phyloP scores from a whole-genome alignment of 2,113 vertebrate species.

The Neodontobutis hainanensis region DNA sequence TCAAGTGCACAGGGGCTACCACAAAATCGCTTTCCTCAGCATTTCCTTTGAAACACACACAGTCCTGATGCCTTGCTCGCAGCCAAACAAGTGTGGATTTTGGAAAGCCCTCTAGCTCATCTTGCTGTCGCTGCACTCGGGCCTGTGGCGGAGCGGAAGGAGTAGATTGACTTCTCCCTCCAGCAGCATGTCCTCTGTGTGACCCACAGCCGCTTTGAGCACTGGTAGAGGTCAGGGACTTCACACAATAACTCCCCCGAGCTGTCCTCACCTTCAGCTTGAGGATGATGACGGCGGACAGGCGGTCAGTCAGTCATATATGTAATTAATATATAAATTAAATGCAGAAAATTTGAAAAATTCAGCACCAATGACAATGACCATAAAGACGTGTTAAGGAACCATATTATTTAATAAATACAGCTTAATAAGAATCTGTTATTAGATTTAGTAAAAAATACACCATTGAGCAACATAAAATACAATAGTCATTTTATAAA shows the following conservation, averaged over 20 bases:
- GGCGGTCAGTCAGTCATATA: not conserved
- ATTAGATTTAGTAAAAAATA: no score
- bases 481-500: no score
- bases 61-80: constrained; percentile 58
- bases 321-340: not conserved
- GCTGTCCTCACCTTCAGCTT: constrained; percentile 40
- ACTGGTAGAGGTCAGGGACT: constrained; percentile 58
- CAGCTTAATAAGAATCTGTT: no score
- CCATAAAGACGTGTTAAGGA: no score
- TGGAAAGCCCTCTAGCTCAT: constrained; percentile 68
- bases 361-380: no score
- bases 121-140: constrained; percentile 67
- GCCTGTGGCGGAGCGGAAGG: constrained; percentile 59
- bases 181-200: constrained; percentile 59
- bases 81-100: constrained; percentile 71
- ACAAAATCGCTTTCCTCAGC: constrained; percentile 67
- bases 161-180: constrained; percentile 66
- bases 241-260: constrained; percentile 7
- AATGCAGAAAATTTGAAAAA: no score
- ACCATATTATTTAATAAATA: no score
- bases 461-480: no score
- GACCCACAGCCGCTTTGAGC: constrained; percentile 52
- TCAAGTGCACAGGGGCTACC: constrained; percentile 62
- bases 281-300: constrained; percentile 11
- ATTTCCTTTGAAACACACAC: constrained; percentile 68